Percentiles rank a stretch among this genome's conserved stretches.
phyloP scores from a whole-genome alignment of 2,113 vertebrate species.

The Chaenocephalus aceratus region DNA sequence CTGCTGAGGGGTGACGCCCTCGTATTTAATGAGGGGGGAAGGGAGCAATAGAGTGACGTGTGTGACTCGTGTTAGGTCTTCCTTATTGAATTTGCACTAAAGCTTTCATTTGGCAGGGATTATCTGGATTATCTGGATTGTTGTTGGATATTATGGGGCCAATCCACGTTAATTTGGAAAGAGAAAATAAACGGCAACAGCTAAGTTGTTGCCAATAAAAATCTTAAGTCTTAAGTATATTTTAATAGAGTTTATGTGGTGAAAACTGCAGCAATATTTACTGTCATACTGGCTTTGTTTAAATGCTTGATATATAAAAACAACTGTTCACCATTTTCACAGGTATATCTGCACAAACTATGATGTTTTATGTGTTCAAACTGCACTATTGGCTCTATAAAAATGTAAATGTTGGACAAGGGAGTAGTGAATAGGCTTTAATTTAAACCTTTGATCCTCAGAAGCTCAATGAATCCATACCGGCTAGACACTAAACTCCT shows the following conservation, averaged over 20 bases:
- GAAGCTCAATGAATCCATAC: constrained; percentile 41
- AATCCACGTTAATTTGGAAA: too few species aligned
- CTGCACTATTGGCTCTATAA: constrained; percentile 27
- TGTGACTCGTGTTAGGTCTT: too few species aligned
- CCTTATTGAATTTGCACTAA: too few species aligned
- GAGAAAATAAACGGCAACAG: too few species aligned
- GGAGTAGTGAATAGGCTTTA: constrained; percentile 40
- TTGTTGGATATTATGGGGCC: too few species aligned
- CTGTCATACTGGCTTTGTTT: constrained; percentile 1
- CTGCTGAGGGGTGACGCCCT: too few species aligned
- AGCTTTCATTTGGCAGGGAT: too few species aligned
- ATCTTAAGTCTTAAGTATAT: too few species aligned
- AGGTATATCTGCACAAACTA: constrained; percentile 25
- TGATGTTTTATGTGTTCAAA: constrained; percentile 36
- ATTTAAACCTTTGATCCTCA: constrained; percentile 37
- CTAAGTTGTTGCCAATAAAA: too few species aligned
- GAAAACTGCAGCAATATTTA: constrained; percentile 12
- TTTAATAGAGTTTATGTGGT: constrained; percentile 25
- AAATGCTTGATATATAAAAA: neutral
- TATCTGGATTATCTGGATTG: too few species aligned
- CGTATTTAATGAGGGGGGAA: too few species aligned
- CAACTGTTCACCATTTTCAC: constrained; percentile 21
- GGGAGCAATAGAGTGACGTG: too few species aligned
- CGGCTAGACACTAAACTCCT: constrained; percentile 51
- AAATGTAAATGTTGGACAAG: constrained; percentile 29